Conservation (phyloP, 2,113 vertebrate species). For the Cebidichthys violaceus region DNA sequence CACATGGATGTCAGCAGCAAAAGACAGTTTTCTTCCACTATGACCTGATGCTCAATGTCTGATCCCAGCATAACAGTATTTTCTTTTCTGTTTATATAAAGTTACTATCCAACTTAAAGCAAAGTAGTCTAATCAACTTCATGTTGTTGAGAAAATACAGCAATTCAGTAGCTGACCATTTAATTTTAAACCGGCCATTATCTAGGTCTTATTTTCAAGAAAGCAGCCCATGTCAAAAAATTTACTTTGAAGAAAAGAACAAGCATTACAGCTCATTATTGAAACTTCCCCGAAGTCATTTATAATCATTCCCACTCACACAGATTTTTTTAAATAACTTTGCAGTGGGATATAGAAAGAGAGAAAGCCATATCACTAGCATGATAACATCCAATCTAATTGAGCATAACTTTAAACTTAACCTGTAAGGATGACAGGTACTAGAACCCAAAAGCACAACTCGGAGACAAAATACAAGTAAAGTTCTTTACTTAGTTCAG, state of each 20-base stretch:
- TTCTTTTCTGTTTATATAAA: not conserved
- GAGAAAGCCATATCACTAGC: not conserved
- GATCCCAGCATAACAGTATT: not conserved
- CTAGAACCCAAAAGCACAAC: no score
- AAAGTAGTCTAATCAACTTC: not conserved
- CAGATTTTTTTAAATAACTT: not conserved
- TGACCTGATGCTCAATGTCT: not conserved
- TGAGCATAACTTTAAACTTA: constrained; percentile 32
- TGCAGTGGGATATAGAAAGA: not conserved
- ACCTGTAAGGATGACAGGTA: no score
- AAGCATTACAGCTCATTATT: not conserved
- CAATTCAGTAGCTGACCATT: not conserved
- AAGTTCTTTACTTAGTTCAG: no score
- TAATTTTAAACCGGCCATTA: not conserved
- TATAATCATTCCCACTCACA: not conserved
- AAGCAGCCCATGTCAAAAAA: not conserved
- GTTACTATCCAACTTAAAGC: not conserved
- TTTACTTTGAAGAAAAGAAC: not conserved
- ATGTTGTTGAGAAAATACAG: constrained; percentile 16
- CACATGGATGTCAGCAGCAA: not conserved
- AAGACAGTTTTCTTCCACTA: not conserved
- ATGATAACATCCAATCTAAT: constrained; percentile 18
- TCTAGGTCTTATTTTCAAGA: not conserved
- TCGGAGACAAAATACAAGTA: no score
- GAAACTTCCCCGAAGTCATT: not conserved